Evolutionary conservation across 2,113 vertebrate species (phyloP).

Genomic region (Eretmochelys imbricata): DNA sequence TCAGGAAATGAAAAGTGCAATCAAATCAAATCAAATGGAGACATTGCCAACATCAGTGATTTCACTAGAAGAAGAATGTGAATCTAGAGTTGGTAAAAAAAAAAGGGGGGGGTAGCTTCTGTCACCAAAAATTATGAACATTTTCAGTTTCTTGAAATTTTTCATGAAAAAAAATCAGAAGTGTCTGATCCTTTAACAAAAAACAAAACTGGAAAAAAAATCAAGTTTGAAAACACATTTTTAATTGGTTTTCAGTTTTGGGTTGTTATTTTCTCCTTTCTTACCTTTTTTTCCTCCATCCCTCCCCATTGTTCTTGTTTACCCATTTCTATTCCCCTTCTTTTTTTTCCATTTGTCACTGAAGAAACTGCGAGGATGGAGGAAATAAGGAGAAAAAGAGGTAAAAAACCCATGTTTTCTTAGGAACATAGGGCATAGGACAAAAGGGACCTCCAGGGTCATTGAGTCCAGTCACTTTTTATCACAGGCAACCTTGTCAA

Average conservation of each 20-base stretch:
- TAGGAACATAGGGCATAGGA: neutral
- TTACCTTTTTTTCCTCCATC: neutral
- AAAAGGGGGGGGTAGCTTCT: no score
- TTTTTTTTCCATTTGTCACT: neutral
- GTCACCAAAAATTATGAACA: no score
- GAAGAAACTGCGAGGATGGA: neutral
- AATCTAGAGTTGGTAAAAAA: neutral
- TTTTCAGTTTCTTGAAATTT: neutral
- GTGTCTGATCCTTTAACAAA: constrained; percentile 23
- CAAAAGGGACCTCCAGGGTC: neutral
- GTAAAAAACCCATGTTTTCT: neutral
- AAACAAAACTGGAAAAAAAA: neutral
- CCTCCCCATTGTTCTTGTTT: neutral
- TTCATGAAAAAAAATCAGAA: constrained; percentile 49
- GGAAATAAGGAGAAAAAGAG: neutral
- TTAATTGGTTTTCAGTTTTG: neutral
- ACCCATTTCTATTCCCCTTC: neutral
- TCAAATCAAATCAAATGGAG: neutral
- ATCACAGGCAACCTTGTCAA: neutral
- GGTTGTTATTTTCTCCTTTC: neutral
- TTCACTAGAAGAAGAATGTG: neutral
- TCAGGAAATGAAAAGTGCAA: neutral
- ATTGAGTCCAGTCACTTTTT: neutral
- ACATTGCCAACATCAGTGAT: neutral
- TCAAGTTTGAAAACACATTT: neutral